Conservation (phyloP, 1,140 invertebrate genomes). For the Ptiloglossa arizonensis region DNA sequence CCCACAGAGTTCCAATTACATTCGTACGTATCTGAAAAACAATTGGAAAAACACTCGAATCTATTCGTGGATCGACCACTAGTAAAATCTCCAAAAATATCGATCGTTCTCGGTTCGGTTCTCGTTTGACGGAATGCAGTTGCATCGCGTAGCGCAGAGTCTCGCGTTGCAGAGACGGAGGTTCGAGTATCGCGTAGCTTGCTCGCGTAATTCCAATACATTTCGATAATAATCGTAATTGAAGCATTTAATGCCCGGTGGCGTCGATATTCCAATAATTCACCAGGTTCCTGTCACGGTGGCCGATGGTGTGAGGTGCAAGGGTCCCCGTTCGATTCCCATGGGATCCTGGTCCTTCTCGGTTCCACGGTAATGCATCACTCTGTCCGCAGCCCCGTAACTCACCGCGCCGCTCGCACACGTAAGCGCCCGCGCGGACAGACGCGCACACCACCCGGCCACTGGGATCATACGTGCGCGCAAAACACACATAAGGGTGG, state of each 20-base stretch:
- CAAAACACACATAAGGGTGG: slow-evolving; percentile 28
- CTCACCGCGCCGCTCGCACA: slow-evolving; percentile 71
- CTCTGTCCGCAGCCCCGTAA: slow-evolving; percentile 81
- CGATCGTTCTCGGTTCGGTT: not conserved
- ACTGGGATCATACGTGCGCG: slow-evolving; percentile 2
- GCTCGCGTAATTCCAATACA: slow-evolving; percentile 49
- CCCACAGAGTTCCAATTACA: too few relatives aligned
- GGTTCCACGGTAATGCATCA: slow-evolving; percentile 80
- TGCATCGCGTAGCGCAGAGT: not conserved
- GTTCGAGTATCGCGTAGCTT: slow-evolving; percentile 14
- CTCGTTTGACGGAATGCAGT: too few relatives aligned
- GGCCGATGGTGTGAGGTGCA: slow-evolving; percentile 77
- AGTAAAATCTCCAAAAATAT: too few relatives aligned
- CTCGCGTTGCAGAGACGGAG: not conserved
- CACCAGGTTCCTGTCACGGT: slow-evolving; percentile 69
- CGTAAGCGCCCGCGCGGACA: slow-evolving; percentile 37
- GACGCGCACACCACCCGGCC: slow-evolving; percentile 4
- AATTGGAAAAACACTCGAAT: too few relatives aligned
- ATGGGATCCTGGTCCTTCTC: slow-evolving; percentile 79
- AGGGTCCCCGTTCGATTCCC: slow-evolving; percentile 77
- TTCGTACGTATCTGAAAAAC: too few relatives aligned
- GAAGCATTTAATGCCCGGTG: slow-evolving; percentile 79
- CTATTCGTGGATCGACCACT: too few relatives aligned
- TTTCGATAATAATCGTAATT: slow-evolving; percentile 79
- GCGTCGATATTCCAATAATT: slow-evolving; percentile 82